Conservation (phyloP, 2,888 invertebrate species). For the Yponomeuta evonymella region DNA sequence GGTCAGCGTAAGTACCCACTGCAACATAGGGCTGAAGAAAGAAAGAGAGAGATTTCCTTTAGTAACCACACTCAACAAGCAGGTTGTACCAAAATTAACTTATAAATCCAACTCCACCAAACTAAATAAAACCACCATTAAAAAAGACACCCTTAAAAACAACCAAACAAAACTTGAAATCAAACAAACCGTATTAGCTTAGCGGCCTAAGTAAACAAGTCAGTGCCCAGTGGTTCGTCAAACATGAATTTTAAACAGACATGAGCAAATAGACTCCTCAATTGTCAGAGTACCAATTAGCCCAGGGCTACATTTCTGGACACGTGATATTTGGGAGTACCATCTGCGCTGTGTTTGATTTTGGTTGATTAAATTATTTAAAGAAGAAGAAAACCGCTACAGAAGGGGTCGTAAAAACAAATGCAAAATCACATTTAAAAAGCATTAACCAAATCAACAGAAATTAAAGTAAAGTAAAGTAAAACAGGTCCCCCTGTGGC, state of each 20-base stretch:
- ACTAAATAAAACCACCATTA: slow-evolving; percentile 32
- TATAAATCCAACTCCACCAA: slow-evolving; percentile 6
- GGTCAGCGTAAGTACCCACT: not conserved
- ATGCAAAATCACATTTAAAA: too few species aligned
- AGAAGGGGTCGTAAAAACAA: not conserved
- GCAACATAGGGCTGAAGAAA: slow-evolving; percentile 8
- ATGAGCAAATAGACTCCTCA: slow-evolving; percentile 30
- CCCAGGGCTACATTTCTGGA: slow-evolving; percentile 45
- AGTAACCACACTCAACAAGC: too few species aligned
- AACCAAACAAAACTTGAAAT: slow-evolving; percentile 17
- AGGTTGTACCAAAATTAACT: too few species aligned
- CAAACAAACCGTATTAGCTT: slow-evolving; percentile 54
- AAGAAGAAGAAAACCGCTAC: too few species aligned
- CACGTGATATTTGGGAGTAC: slow-evolving; percentile 31
- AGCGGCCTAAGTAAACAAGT: slow-evolving; percentile 49
- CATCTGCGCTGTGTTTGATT: slow-evolving; percentile 7
- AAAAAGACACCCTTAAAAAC: slow-evolving; percentile 29
- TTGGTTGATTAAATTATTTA: slow-evolving; percentile 1
- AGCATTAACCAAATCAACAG: too few species aligned
- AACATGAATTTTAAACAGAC: slow-evolving; percentile 53
- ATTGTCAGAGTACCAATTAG: slow-evolving; percentile 56
- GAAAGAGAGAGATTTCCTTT: not conserved
- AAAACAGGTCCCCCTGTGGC: too few species aligned
- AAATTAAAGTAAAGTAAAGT: too few species aligned
- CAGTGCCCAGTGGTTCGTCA: slow-evolving; percentile 33